Percentiles rank a stretch among this genome's conserved stretches.
These are phyloP conservation scores for Oxygymnocypris stewartii DNA, from an alignment of 2,113 vertebrate species.

Conservation along the genomic window DNA sequence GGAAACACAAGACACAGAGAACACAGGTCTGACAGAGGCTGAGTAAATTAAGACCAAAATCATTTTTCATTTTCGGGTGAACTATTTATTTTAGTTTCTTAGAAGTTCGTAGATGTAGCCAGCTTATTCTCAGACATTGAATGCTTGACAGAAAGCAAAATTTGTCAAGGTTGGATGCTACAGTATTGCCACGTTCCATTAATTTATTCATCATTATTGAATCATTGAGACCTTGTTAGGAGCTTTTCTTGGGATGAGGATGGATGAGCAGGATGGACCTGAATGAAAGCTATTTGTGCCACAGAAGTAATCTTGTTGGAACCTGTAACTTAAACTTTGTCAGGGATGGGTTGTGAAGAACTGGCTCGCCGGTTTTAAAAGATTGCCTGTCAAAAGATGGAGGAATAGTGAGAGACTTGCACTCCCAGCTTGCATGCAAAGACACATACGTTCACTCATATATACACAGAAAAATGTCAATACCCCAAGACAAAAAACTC, in stretches of 20 bases:
- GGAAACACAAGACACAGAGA: no score
- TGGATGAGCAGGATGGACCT: not conserved
- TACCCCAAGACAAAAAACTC: not conserved
- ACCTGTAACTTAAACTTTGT: constrained; percentile 1
- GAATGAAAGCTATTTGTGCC: constrained; percentile 24
- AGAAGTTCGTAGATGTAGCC: not conserved
- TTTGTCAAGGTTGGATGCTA: constrained; percentile 5
- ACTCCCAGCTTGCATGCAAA: not conserved
- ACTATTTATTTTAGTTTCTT: not conserved
- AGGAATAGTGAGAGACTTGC: not conserved
- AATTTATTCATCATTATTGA: constrained; percentile 19
- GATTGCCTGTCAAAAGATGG: constrained; percentile 14
- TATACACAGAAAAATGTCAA: not conserved
- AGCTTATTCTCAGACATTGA: not conserved
- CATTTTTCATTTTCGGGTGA: not conserved
- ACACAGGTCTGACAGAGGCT: no score
- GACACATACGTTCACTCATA: constrained; percentile 19
- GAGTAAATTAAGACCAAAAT: not conserved
- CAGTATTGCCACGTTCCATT: not conserved
- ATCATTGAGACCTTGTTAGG: not conserved
- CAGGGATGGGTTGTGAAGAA: constrained; percentile 10
- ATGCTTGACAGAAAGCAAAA: not conserved
- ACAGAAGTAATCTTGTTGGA: constrained; percentile 29
- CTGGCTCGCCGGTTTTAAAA: not conserved
- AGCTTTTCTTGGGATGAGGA: not conserved